Evolutionary conservation across 2,113 vertebrate species (phyloP), one percentile per base, ranked within the genome.

Genomic region (Bubo bubo): DNA sequence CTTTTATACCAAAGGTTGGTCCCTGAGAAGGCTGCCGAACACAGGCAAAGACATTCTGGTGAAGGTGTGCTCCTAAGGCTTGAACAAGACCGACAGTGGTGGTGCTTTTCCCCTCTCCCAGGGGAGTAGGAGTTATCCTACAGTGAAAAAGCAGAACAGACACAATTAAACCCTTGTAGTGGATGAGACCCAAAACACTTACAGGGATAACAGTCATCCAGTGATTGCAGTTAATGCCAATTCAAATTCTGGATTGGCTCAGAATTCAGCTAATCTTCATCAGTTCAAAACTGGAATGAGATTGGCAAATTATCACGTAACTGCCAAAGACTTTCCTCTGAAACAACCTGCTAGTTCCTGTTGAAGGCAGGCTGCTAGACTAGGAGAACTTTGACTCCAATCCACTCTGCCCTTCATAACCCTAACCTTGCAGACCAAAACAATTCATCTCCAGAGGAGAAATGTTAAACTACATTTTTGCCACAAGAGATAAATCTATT

Each of bases 21-120:
- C 99, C 99, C 97, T 99, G 99, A 20, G 99, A 99, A 37, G 99
- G 99, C 92, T 99, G 99, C 3, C 99, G 98, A n/a, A 99, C 99
- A 81, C 99, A 99, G 1, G 99, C 99, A 63, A 99, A 99, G 24
- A 99, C 99, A 8, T 99, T 99, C 75, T 98, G 98, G 28, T 98
- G 98, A 71, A 99, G 98, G 92, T 99, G 99, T 55, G 99, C 99
- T 10, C 99, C 99, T 4, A 99, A 96, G 32, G 99, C 99, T 95
- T 99, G 99, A 32, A 99, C 99, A 90, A 99, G 98, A 8, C 99
- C 99, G 0, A 99, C 98, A 2, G 99, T 99, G 58, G 99, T 99
- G 34, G 99, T 99, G 97, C 99, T 99, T 68, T 99, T 99, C 23
- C 99, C 99, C 97, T 99, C 99, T 74, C 99, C 99, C 63, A 99